Conservation (phyloP, 2,888 invertebrate genomes). For the Cheilosia variabilis region DNA sequence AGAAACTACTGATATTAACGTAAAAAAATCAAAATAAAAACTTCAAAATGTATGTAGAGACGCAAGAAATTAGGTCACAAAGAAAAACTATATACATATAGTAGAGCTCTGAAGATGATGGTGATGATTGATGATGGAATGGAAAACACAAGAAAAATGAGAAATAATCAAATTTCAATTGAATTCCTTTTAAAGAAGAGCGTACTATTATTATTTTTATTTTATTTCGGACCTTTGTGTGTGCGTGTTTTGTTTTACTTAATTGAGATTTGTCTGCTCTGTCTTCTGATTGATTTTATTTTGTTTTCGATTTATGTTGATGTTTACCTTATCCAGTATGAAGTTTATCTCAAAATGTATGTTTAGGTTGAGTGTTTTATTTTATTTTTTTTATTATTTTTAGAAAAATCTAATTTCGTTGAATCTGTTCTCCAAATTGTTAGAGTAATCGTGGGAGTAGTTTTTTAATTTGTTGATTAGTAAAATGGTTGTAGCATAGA, state of each 20-base stretch:
- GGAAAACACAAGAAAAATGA: conserved; percentile 17
- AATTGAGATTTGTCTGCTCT: conserved; percentile 2
- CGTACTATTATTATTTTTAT: conserved; percentile 12
- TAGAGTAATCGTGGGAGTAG: too few species aligned
- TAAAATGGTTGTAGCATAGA: too few species aligned
- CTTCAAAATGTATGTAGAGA: conserved; percentile 6
- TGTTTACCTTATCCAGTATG: conserved; percentile 5
- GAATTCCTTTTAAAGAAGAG: conserved; percentile 68
- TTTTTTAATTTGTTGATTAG: too few species aligned
- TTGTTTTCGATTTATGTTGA: not conserved
- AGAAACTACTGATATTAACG: conserved; percentile 53
- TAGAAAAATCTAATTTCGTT: not conserved
- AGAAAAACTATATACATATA: not conserved
- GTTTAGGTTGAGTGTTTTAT: not conserved
- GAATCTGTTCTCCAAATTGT: too few species aligned
- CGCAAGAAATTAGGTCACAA: conserved; percentile 42
- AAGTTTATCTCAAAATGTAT: not conserved
- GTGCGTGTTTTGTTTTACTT: conserved; percentile 10
- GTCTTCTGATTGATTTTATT: conserved; percentile 1
- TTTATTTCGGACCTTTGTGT: conserved; percentile 8
- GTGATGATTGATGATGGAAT: conserved; percentile 53
- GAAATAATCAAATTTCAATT: conserved; percentile 73
- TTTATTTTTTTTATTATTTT: not conserved
- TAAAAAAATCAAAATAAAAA: conserved; percentile 30
- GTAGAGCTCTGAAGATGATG: conserved; percentile 42